Base-by-base conservation (phyloP, 2,888 invertebrate species). In the Limnephilus rhombicus region DNA sequence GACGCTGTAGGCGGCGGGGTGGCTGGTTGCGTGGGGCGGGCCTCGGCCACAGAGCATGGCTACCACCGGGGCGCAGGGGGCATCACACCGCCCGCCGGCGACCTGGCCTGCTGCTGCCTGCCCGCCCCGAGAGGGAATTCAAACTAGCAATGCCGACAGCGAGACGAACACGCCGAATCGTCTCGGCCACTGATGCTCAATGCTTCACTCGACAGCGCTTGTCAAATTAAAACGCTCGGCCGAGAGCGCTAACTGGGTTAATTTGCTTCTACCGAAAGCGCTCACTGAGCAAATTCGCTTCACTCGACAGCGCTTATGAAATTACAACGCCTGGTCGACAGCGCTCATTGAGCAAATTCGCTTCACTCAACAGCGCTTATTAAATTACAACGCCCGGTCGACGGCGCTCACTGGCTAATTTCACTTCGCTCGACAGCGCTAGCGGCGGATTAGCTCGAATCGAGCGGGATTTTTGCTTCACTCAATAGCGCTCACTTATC, bases 11-110 rank as follows among this genome's bases (percentile, higher is more conserved):
- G 87, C 83, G 90, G 29, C 24, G 86, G 41, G 41, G 86, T 80
- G 37, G 91, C 68, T 34, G 90, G 92, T 80, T 90, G 80, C 87
- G 89, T 88, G 53, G 90, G 91, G 90, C 81, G 90, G 80, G n/a
- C 34, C 90, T 45, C 85, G 41, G 85, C 89, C 80, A 85, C 45
- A 83, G 53, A 90, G 91, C 91, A 90, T 91, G 93, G 91, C 92
- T 90, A 90, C 88, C 90, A 87, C 86, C 85, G 34, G 90, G 88
- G 87, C 85, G 85, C 90, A 85, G 92, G 87, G 90, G 88, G 92
- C 92, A 92, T 92, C 91, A 92, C 91, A 92, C 91, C 92, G 90
- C 89, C 88, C 90, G 88, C 87, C 85, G 91, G 68, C 92, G 81
- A 90, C 86, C 87, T 15, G 31, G 83, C 34, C 83, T 83, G 83